Evolutionary conservation across 2,888 invertebrate species (phyloP), one percentile per base, ranked within the genome.

Genomic region (Scaptomyza caliginosa): DNA sequence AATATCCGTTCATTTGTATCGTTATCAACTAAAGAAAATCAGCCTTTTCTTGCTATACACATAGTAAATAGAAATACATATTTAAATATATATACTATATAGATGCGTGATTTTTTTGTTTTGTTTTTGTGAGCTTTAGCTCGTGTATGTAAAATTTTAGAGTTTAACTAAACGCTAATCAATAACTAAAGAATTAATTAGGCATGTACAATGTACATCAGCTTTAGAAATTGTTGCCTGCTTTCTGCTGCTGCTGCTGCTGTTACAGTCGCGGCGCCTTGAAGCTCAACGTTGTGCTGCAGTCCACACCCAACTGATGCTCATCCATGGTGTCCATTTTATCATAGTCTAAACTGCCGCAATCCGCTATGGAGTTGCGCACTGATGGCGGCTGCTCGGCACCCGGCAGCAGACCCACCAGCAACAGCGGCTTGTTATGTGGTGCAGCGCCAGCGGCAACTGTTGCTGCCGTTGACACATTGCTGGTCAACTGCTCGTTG

Each of bases 41-140:
- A 89, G 88, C 88, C 77, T 89, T 86, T 88, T 84, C 84, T 89
- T 89, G 82, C 80, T 88, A 79, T 76, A 70, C 79, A 82, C 72
- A 77, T 77, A n/a, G n/a, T n/a, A 75, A 78, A 88, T 81, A 86
- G 58, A 86, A 60, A 49, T 55, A 69, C 59, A 65, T 62, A 52
- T 60, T 49, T 56, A 57, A 34, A 36, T 59, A 38, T n/a, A 16
- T 52, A 26, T 38, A 39, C 11, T 40, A 40, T 58, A 46, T 55
- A 51, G 13, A 55, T 57, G 19, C 57, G 16, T 69, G 19, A n/a
- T n/a, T n/a, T 46, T n/a, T 56, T 40, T 51, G 30, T 67, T 34
- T 58, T 13, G 28, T 6, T 26, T 38, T 36, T 36, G 7, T 2
- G 45, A 24, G 24, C 43, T 34, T 23, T 30, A 26, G 38, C 30